phyloP scores from a whole-genome alignment of 2,797 vertebrate genomes.

The Myioborus miniatus region DNA sequence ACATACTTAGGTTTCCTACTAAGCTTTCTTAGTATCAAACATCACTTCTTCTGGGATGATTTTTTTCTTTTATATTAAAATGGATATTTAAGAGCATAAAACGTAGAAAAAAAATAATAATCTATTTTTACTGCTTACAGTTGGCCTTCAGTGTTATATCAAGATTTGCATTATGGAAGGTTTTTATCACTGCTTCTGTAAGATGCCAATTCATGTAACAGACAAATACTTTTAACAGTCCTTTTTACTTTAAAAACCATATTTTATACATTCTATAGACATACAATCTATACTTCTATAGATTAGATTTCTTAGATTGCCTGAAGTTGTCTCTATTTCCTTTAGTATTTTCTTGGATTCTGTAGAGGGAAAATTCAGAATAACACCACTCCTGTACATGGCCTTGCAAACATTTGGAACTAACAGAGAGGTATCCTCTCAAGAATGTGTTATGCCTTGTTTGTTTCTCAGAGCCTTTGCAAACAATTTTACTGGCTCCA shows the following conservation, averaged over 20 bases:
- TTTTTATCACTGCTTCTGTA: neutral
- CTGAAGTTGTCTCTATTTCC: neutral
- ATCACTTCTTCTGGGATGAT: neutral
- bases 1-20: neutral
- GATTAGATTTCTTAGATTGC: neutral
- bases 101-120: neutral
- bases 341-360: neutral
- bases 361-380: neutral
- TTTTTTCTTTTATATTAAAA: neutral
- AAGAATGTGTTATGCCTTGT: neutral
- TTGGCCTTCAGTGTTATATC: neutral
- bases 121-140: neutral
- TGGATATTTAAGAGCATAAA: neutral
- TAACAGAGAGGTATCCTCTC: neutral
- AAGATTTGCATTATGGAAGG: neutral
- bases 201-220: neutral
- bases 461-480: neutral
- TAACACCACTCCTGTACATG: neutral
- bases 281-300: neutral
- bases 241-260: neutral
- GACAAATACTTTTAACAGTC: neutral
- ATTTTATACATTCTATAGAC: neutral
- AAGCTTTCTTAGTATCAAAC: rapidly evolving
- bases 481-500: neutral
- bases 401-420: neutral